Conservation (phyloP, 2,797 vertebrate genomes). For the Scomberomorus guttatus region DNA sequence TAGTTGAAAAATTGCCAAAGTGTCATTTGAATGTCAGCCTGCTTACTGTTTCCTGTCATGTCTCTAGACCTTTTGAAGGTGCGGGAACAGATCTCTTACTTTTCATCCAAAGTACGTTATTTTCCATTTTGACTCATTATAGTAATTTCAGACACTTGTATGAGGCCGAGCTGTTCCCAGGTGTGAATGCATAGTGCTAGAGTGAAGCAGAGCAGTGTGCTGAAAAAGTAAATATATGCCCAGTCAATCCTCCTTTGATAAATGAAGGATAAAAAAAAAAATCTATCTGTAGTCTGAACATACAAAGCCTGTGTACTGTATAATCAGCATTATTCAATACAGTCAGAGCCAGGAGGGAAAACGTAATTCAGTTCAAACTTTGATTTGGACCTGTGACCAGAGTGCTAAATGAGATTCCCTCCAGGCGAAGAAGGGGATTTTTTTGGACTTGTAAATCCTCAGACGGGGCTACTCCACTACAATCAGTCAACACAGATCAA, state of each 20-base stretch:
- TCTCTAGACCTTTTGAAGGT: neutral
- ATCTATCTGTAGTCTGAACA: slow-evolving; percentile 31
- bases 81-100: neutral
- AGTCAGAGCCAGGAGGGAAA: neutral
- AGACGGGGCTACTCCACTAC: neutral
- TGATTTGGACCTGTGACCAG: slow-evolving; percentile 40
- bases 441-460: slow-evolving; percentile 39
- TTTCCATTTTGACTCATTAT: slow-evolving; percentile 16
- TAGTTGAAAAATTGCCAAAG: too few relatives aligned
- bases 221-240: slow-evolving; percentile 19
- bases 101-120: neutral
- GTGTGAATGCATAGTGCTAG: neutral
- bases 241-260: slow-evolving; percentile 15
- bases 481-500: slow-evolving; percentile 28
- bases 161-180: neutral
- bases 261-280: slow-evolving; percentile 6
- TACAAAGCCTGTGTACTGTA: slow-evolving; percentile 9
- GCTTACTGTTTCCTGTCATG: neutral
- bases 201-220: neutral
- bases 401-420: slow-evolving; percentile 32
- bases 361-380: slow-evolving; percentile 24
- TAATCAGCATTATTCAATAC: slow-evolving; percentile 15
- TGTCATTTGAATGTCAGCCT: neutral
- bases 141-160: neutral
- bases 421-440: slow-evolving; percentile 17